phyloP scores from a whole-genome alignment of 2,888 invertebrate species.

The Caenorhabditis becei region DNA sequence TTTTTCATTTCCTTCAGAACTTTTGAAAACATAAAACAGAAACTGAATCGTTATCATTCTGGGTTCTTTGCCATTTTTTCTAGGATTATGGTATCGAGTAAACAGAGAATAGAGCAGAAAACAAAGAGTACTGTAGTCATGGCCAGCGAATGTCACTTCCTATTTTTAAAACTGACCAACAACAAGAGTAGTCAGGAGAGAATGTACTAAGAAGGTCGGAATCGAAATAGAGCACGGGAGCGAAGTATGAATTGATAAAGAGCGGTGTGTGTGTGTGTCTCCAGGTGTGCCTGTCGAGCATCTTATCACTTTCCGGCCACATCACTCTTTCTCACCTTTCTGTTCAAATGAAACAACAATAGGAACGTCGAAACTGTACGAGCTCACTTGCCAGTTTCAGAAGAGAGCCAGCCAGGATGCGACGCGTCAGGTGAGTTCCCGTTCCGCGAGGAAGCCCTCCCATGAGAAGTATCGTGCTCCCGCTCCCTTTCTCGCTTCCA shows the following conservation, averaged over 20 bases:
- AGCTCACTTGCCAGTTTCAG: neutral
- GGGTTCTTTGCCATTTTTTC: too few relatives aligned
- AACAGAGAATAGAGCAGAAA: too few relatives aligned
- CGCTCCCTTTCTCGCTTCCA: constrained; percentile 36
- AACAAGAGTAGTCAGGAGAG: neutral
- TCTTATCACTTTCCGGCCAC: constrained; percentile 29
- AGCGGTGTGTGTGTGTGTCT: constrained; percentile 1
- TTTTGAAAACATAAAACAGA: too few relatives aligned
- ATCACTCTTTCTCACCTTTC: constrained; percentile 27
- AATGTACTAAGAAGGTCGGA: constrained; percentile 1
- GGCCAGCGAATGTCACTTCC: neutral
- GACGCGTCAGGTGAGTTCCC: constrained; percentile 54
- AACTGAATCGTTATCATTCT: too few relatives aligned
- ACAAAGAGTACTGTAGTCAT: neutral
- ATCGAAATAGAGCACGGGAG: constrained; percentile 22
- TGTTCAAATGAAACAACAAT: constrained; percentile 45
- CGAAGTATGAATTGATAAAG: constrained; percentile 31
- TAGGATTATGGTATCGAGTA: too few relatives aligned
- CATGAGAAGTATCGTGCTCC: constrained; percentile 42
- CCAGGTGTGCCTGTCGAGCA: neutral
- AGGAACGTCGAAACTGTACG: constrained; percentile 9
- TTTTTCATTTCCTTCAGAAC: too few relatives aligned
- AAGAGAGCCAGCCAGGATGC: constrained; percentile 26
- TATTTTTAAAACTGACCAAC: neutral
- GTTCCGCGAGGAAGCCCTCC: constrained; percentile 9